Conservation (phyloP, 2,797 vertebrate genomes). For the Onychomys arenicola region DNA sequence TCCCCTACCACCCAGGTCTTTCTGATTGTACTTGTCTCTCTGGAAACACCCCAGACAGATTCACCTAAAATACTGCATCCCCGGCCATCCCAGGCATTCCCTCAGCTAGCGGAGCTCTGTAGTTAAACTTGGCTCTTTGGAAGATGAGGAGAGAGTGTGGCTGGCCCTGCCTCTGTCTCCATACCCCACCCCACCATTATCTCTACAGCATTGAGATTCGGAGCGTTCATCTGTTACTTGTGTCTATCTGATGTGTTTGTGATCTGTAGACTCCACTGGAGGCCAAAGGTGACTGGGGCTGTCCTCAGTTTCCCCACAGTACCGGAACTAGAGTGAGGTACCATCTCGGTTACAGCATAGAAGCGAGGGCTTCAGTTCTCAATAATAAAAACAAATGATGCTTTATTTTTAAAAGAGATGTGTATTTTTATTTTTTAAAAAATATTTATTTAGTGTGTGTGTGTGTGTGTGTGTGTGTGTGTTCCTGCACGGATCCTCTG, state of each 20-base stretch:
- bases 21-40: neutral
- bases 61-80: neutral
- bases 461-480: neutral
- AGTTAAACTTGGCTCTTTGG: neutral
- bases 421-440: neutral
- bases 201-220: neutral
- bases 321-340: neutral
- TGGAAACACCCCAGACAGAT: neutral
- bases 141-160: neutral
- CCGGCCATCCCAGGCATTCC: neutral
- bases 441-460: no score
- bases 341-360: neutral
- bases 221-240: neutral
- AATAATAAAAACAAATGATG: neutral
- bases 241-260: neutral
- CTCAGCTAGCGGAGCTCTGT: neutral
- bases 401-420: neutral
- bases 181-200: neutral
- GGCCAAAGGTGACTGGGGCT: neutral
- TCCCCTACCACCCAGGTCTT: neutral
- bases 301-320: neutral
- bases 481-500: no score
- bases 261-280: neutral
- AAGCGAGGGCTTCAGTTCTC: neutral
- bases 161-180: neutral